Conservation (phyloP, 1,140 invertebrate species). For the Grapholita molesta region DNA sequence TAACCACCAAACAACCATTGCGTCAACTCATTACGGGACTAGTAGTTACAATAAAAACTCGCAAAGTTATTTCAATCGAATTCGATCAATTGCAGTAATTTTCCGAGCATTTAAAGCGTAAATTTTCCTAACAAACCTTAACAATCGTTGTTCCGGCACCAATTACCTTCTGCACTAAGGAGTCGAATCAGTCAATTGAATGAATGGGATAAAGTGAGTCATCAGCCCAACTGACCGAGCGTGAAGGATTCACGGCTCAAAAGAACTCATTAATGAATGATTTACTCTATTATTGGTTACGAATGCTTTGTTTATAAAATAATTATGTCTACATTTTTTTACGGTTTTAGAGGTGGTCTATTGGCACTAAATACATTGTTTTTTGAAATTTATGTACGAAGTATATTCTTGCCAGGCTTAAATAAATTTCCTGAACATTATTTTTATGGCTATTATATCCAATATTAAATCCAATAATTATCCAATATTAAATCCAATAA, state of each 20-base stretch:
- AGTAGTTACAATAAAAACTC: neutral
- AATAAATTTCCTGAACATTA: no score
- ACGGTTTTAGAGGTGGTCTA: no score
- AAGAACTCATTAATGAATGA: neutral
- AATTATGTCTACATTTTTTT: no score
- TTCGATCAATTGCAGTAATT: neutral
- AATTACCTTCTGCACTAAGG: neutral
- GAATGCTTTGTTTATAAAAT: no score
- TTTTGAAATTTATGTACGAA: no score
- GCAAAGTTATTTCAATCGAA: neutral
- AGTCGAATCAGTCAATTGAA: neutral
- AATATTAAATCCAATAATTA: no score
- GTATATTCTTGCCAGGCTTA: no score
- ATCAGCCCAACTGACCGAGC: neutral
- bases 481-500: no score
- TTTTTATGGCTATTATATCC: no score
- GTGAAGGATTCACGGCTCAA: neutral
- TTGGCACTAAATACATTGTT: no score
- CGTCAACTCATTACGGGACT: neutral
- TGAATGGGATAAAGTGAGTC: slow-evolving; percentile 1
- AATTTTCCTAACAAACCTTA: slow-evolving; percentile 9
- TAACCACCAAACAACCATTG: no score
- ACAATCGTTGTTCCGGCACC: neutral
- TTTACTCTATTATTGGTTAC: neutral
- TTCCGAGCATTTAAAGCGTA: slow-evolving; percentile 2